Evolutionary conservation across 2,113 vertebrate species (phyloP), one percentile per base, ranked within the genome.

Genomic region (Pithys albifrons): DNA sequence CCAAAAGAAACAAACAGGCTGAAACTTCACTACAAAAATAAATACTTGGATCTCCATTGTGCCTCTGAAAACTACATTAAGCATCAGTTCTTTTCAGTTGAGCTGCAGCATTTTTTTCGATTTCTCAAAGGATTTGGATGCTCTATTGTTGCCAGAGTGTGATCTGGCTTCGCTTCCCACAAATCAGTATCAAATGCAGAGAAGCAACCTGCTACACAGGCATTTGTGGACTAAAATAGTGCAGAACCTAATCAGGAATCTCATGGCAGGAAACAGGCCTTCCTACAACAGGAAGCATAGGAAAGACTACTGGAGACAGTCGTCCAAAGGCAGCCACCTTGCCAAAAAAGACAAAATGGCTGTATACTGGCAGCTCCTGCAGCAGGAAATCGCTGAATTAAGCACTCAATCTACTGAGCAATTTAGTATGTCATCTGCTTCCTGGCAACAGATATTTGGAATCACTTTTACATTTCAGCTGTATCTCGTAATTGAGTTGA

Each of bases 351-450:
- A 98, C 97, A 98, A 98, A 98, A 98, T 98, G 97, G 97, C 95
- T 97, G 94, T 97, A 85, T 12, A 71, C 95, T 97, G 97, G 97
- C 97, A 97, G 93, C 96, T 96, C 89, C 95, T 93, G 95, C 94
- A 88, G 96, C 98, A 98, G 98, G 98, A 98, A 98, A 98, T 96
- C 84, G 4, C 97, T 98, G 98, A 98, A 98, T 98, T 97, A 97
- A 98, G 96, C 94, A 97, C 96, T 98, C 98, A 98, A 96, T 98
- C 97, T 97, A 96, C 97, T 96, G 93, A 98, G 97, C 96, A 98
- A 98, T 98, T 98, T 97, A 97, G 88, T 96, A 97, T 98, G 98
- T 98, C 98, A 98, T 98, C 97, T 98, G 98, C 97, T 98, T 98
- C 98, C 98, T 98, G 97, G 95, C 97, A 97, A 96, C 94, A 98